These are phyloP conservation scores for Drosophila guanche DNA, from an alignment of 1,140 invertebrate genomes.

Conservation along the genomic window DNA sequence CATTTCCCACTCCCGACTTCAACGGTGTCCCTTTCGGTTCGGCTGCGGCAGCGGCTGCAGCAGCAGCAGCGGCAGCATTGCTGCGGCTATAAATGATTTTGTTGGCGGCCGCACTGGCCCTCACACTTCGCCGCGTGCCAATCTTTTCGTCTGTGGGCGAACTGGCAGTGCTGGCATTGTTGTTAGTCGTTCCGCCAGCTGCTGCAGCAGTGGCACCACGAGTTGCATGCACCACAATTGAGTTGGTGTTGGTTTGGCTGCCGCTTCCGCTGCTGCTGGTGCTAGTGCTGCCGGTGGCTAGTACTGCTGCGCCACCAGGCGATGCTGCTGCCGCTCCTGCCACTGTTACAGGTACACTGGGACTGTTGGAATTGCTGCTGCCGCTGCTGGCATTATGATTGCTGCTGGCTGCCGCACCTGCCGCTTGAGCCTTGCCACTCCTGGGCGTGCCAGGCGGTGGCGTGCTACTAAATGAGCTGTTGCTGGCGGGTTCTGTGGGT, in stretches of 20 bases:
- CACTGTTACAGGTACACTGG: constrained; percentile 24
- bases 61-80: constrained; percentile 61
- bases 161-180: constrained; percentile 48
- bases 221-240: constrained; percentile 64
- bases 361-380: constrained; percentile 24
- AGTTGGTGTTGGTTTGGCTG: constrained; percentile 21
- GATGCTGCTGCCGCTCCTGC: constrained; percentile 19
- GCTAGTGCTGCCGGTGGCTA: background rate
- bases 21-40: constrained; percentile 50
- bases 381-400: constrained; percentile 31
- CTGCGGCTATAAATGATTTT: constrained; percentile 76
- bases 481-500: constrained; percentile 46
- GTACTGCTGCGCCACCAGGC: constrained; percentile 16
- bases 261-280: background rate
- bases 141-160: constrained; percentile 81
- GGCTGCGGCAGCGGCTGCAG: constrained; percentile 54
- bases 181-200: constrained; percentile 44
- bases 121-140: constrained; percentile 73
- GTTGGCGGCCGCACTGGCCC: constrained; percentile 78
- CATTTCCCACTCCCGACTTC: constrained; percentile 27
- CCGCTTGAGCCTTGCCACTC: constrained; percentile 46
- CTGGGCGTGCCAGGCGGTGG: constrained; percentile 14
- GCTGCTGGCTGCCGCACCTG: constrained; percentile 16
- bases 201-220: constrained; percentile 69
- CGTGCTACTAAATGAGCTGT: constrained; percentile 23